Conservation (phyloP, 2,113 vertebrate genomes). For the Argyrosomus japonicus region DNA sequence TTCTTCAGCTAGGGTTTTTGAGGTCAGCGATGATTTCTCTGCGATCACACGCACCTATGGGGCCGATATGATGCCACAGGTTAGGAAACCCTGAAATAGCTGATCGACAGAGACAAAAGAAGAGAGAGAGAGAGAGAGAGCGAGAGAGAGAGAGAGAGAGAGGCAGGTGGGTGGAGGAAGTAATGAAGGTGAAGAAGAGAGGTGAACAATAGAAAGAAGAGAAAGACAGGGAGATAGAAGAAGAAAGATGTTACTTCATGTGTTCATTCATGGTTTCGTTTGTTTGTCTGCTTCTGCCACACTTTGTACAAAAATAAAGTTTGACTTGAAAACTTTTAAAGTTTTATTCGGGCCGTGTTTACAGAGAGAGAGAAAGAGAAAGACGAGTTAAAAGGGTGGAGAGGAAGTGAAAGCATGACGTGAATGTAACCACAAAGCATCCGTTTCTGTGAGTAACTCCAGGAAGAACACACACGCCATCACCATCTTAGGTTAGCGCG, state of each 20-base stretch:
- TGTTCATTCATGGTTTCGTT: too few species aligned
- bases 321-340: not conserved
- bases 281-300: not conserved
- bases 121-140: not conserved
- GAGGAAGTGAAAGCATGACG: slow-evolving; percentile 74
- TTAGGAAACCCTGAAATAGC: slow-evolving; percentile 16
- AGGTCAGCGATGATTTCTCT: not conserved
- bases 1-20: not conserved
- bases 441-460: slow-evolving; percentile 44
- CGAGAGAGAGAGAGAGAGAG: not conserved
- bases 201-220: not conserved
- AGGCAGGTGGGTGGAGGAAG: slow-evolving; percentile 64
- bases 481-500: not conserved
- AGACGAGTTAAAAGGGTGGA: not conserved
- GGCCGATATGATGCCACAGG: slow-evolving; percentile 3
- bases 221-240: not conserved
- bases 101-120: not conserved
- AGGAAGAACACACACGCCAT: slow-evolving; percentile 37
- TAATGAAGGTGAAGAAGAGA: slow-evolving; percentile 6
- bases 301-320: not conserved
- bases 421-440: slow-evolving; percentile 65
- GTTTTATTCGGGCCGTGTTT: not conserved
- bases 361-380: not conserved
- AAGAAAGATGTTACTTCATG: not conserved
- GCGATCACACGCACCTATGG: not conserved